Evolutionary conservation across 2,797 vertebrate genomes (phyloP).

Genomic region (Scolopax bukidnonensis): DNA sequence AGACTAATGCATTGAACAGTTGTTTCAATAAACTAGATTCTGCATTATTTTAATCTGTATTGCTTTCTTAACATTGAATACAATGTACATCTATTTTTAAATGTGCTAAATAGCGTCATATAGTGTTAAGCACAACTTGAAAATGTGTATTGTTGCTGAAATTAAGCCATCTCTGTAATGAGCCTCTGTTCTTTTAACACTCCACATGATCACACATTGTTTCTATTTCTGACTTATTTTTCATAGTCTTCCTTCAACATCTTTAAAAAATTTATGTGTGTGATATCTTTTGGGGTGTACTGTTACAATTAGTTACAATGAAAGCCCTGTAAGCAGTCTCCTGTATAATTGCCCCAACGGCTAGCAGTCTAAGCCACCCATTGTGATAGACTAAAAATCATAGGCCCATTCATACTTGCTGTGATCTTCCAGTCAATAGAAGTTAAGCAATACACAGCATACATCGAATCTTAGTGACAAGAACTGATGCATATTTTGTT

Average conservation of each 20-base stretch:
- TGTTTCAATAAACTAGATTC: not conserved
- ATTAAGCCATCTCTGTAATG: not conserved
- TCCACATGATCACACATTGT: not conserved
- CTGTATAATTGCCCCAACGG: not conserved
- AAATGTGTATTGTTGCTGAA: not conserved
- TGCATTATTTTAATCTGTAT: not conserved
- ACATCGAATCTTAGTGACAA: not conserved
- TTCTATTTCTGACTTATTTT: conserved; percentile 26
- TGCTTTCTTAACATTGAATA: not conserved
- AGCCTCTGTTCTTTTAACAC: not conserved
- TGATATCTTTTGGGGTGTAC: not conserved
- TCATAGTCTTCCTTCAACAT: not conserved
- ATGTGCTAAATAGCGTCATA: not conserved
- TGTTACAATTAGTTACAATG: not conserved
- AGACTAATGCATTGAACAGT: not conserved
- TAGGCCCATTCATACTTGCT: not conserved
- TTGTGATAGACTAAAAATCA: not conserved
- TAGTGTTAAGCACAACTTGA: not conserved
- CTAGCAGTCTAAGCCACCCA: not conserved
- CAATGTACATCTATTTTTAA: not conserved
- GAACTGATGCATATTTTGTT: not conserved
- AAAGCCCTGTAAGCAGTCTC: not conserved
- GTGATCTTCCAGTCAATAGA: not conserved
- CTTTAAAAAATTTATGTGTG: not conserved
- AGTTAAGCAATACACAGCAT: not conserved